phyloP scores from a whole-genome alignment of 1,140 invertebrate species.

The Lepidurus couesii region DNA sequence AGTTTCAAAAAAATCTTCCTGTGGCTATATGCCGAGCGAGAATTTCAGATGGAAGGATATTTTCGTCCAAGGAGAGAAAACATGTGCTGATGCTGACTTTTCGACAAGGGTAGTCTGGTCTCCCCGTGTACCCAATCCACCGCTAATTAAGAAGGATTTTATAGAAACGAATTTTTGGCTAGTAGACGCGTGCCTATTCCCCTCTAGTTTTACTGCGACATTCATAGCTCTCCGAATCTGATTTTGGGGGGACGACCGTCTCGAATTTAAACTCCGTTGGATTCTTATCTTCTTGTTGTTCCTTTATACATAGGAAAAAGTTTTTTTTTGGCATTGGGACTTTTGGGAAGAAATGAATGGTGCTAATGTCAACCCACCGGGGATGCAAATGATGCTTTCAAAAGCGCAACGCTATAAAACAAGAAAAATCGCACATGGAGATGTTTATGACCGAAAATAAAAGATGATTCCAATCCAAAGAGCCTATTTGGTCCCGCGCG shows the following conservation, averaged over 20 bases:
- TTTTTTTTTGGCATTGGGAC: not conserved
- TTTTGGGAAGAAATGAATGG: not conserved
- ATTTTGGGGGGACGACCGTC: not conserved
- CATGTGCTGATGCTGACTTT: not conserved
- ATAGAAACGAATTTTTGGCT: not conserved
- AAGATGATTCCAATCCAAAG: too few species aligned
- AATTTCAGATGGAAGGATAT: not conserved
- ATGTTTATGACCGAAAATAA: too few species aligned
- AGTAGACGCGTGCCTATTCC: not conserved
- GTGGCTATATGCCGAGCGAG: not conserved
- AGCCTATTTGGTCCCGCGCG: too few species aligned
- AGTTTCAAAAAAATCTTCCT: not conserved
- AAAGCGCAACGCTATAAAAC: not conserved
- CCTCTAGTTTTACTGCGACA: not conserved
- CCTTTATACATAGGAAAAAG: not conserved
- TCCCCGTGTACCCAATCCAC: not conserved
- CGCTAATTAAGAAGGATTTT: slow-evolving; percentile 1
- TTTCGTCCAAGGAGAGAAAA: slow-evolving; percentile 11
- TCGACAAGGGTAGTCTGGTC: not conserved
- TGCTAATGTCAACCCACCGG: not conserved
- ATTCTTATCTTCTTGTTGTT: not conserved
- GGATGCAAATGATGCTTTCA: not conserved
- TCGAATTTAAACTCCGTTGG: not conserved
- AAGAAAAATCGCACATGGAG: too few species aligned
- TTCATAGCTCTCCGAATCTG: not conserved